phyloP scores from a whole-genome alignment of 2,888 invertebrate species.

The Chirona hameri region DNA sequence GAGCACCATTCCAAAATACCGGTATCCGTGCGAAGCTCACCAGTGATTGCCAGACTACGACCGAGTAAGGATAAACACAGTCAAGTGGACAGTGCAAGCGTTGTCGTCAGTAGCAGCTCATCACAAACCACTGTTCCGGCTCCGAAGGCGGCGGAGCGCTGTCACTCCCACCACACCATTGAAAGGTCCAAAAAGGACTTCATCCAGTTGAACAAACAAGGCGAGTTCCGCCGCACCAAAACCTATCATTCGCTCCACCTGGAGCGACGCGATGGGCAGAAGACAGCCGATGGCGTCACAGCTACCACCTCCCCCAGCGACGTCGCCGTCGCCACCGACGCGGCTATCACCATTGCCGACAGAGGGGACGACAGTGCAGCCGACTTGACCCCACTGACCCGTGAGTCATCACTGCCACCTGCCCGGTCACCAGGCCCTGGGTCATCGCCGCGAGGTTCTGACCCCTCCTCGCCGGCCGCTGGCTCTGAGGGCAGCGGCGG shows the following conservation, averaged over 20 bases:
- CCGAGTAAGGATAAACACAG: too few relatives aligned
- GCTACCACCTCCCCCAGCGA: not conserved
- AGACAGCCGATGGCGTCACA: not conserved
- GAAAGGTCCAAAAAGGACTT: not conserved
- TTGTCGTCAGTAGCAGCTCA: not conserved
- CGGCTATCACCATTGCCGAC: not conserved
- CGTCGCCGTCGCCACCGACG: not conserved
- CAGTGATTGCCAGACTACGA: too few relatives aligned
- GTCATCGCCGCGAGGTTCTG: not conserved
- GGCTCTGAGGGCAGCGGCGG: not conserved
- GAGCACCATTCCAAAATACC: not conserved
- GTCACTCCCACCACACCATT: not conserved
- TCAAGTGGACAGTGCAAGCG: too few relatives aligned
- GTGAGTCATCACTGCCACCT: not conserved
- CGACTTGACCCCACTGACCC: not conserved
- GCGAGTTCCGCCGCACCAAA: not conserved
- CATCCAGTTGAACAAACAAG: not conserved
- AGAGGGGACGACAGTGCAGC: not conserved
- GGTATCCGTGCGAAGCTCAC: not conserved
- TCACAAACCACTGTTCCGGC: not conserved
- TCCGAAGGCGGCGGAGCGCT: not conserved
- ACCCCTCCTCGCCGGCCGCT: not conserved
- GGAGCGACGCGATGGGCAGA: not conserved
- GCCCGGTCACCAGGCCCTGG: too few relatives aligned
- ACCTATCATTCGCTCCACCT: not conserved